These are phyloP conservation scores for Standfussiana lucernea DNA, from an alignment of 2,888 invertebrate genomes.

Conservation along the genomic window DNA sequence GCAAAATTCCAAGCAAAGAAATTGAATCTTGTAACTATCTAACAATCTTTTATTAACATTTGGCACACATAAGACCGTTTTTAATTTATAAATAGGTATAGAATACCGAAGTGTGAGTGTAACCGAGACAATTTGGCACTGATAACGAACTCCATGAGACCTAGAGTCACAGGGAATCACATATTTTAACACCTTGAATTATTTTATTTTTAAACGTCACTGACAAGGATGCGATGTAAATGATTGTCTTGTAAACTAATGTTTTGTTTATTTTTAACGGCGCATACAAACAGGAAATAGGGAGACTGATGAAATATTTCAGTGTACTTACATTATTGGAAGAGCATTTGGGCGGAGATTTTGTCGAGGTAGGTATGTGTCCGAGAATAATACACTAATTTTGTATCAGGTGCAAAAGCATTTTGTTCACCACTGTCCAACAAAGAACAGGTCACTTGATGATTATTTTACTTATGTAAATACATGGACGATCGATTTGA, in stretches of 20 bases:
- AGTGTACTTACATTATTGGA: constrained; percentile 46
- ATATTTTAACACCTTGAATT: constrained; percentile 23
- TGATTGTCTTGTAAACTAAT: constrained; percentile 6
- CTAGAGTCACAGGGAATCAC: constrained; percentile 15
- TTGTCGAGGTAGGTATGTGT: neutral
- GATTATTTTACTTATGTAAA: constrained; percentile 3
- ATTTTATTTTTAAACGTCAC: constrained; percentile 25
- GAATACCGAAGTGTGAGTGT: constrained; percentile 61
- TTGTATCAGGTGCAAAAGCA: constrained; percentile 19
- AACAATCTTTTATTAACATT: constrained; percentile 60
- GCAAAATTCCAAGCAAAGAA: constrained; percentile 39
- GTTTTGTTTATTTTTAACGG: constrained; percentile 18
- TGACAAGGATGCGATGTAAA: constrained; percentile 11
- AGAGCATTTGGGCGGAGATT: constrained; percentile 19
- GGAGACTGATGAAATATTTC: constrained; percentile 1
- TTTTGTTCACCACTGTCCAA: constrained; percentile 49
- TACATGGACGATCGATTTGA: constrained; percentile 19
- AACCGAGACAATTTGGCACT: constrained; percentile 63
- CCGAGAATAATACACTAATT: constrained; percentile 25
- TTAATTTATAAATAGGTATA: constrained; percentile 69
- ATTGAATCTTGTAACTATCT: constrained; percentile 47
- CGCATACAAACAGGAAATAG: neutral
- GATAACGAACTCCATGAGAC: constrained; percentile 35
- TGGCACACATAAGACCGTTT: constrained; percentile 64
- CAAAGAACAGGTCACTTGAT: neutral